These are phyloP conservation scores for Dicranocentrus wangi DNA, from an alignment of 2,888 invertebrate genomes.

Conservation along the genomic window DNA sequence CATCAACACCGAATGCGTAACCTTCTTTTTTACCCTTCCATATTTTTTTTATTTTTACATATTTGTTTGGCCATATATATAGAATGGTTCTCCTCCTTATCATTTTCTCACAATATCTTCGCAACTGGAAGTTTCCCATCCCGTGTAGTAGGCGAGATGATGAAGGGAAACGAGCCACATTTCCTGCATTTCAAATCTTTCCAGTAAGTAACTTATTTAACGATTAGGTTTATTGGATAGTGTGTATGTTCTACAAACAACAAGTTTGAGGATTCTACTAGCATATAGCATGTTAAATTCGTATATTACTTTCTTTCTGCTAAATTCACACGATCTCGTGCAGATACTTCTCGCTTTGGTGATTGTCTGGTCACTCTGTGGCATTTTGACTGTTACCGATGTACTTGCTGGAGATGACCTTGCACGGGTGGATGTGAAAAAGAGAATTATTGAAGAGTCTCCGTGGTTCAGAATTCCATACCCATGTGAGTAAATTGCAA, in stretches of 20 bases:
- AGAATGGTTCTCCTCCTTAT: slow-evolving; percentile 68
- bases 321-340: not conserved
- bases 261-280: not conserved
- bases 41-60: not conserved
- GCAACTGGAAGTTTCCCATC: slow-evolving; percentile 46
- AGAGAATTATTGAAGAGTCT: slow-evolving; percentile 82
- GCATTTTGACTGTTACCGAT: slow-evolving; percentile 81
- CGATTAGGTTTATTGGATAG: not conserved
- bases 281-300: not conserved
- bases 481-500: slow-evolving; percentile 79
- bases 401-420: slow-evolving; percentile 81
- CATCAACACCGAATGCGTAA: not conserved
- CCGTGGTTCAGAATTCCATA: slow-evolving; percentile 88
- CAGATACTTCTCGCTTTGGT: slow-evolving; percentile 84
- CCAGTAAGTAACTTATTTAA: slow-evolving; percentile 47
- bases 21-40: too few species aligned
- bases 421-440: slow-evolving; percentile 84
- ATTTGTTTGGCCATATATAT: not conserved
- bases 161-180: slow-evolving; percentile 56
- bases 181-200: slow-evolving; percentile 68
- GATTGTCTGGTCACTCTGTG: slow-evolving; percentile 85
- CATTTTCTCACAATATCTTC: slow-evolving; percentile 57
- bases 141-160: slow-evolving; percentile 34
- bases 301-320: not conserved
- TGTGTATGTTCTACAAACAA: not conserved